Percentiles rank a stretch among this genome's conserved stretches.
Conservation (phyloP, 2,888 invertebrate genomes). For the Pristionchus exspectatus region DNA sequence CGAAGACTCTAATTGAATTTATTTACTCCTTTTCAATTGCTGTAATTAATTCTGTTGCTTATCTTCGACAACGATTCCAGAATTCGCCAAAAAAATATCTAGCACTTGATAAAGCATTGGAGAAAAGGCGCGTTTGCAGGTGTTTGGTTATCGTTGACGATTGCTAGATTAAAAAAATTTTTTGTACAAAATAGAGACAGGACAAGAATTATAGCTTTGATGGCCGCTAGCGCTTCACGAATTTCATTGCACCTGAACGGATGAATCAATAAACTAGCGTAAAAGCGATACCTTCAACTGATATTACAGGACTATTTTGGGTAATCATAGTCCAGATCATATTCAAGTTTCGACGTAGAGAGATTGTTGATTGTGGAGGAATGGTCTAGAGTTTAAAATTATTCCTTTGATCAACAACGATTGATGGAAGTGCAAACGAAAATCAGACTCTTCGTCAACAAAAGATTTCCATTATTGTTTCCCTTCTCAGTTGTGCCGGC, state of each 20-base stretch:
- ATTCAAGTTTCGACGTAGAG: conserved; percentile 15
- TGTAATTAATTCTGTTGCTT: background rate
- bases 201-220: conserved; percentile 18
- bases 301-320: background rate
- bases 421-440: no score
- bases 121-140: no score
- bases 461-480: no score
- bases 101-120: no score
- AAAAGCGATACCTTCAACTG: background rate
- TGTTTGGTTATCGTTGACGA: no score
- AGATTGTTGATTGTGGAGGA: conserved; percentile 28
- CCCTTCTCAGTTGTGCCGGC: no score
- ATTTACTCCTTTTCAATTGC: background rate
- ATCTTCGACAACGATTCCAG: background rate
- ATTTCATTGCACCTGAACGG: conserved; percentile 36
- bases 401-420: no score
- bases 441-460: no score
- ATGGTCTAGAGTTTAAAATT: background rate
- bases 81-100: background rate
- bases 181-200: no score
- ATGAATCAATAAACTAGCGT: background rate
- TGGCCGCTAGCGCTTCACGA: background rate
- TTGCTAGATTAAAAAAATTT: no score
- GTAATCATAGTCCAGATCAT: conserved; percentile 39
- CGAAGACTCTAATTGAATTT: conserved; percentile 2